These are phyloP conservation scores for Leucophenga maculata DNA, from an alignment of 2,888 invertebrate genomes.

Conservation along the genomic window DNA sequence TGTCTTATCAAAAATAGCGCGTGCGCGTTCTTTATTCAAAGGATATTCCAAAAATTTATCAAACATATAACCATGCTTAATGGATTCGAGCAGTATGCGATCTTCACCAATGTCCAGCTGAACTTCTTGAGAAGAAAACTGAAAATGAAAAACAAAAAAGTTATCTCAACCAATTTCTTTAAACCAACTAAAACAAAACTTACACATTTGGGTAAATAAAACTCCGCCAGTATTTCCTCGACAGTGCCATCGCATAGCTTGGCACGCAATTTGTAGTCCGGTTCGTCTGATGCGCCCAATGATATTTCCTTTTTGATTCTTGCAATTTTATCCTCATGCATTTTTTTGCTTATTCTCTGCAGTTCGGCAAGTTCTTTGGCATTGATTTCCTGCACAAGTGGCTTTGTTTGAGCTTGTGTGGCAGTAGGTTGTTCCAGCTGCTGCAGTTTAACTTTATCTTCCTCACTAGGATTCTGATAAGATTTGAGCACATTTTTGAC, in stretches of 20 bases:
- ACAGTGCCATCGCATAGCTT: slow-evolving; percentile 73
- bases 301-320: slow-evolving; percentile 55
- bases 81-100: slow-evolving; percentile 79
- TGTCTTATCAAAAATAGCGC: slow-evolving; percentile 74
- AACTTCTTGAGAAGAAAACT: slow-evolving; percentile 78
- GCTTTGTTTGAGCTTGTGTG: background rate
- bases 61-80: slow-evolving; percentile 76
- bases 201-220: slow-evolving; percentile 71
- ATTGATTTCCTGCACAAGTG: slow-evolving; percentile 78
- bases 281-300: slow-evolving; percentile 68
- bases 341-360: slow-evolving; percentile 51
- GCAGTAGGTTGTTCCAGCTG: slow-evolving; percentile 38
- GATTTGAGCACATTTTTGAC: slow-evolving; percentile 73
- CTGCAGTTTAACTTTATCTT: slow-evolving; percentile 48
- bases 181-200: slow-evolving; percentile 35
- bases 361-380: slow-evolving; percentile 49
- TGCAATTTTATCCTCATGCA: slow-evolving; percentile 25
- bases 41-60: slow-evolving; percentile 81
- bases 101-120: slow-evolving; percentile 83
- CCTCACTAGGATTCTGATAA: slow-evolving; percentile 51
- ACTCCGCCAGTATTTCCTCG: slow-evolving; percentile 68
- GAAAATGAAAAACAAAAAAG: slow-evolving; percentile 37
- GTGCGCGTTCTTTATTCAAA: slow-evolving; percentile 76
- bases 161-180: background rate
- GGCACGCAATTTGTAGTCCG: slow-evolving; percentile 76